Base-by-base conservation (phyloP, 2,797 vertebrate species). In the Microchirus variegatus region DNA sequence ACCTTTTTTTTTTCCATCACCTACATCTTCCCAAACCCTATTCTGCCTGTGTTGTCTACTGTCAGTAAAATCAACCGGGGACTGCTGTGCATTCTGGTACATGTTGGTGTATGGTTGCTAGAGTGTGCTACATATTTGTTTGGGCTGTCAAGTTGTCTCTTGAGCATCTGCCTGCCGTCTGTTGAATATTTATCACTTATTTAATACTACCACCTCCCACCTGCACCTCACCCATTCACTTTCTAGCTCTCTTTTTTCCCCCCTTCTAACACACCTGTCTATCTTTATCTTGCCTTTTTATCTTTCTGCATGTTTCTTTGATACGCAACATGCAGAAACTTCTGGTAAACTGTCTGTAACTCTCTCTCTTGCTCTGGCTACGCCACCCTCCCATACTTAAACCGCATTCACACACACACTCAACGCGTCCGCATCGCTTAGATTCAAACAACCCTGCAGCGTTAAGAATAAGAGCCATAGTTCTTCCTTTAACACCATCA, bases 101-200 rank as follows among this genome's bases (percentile, higher is more conserved):
- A 80, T 78, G 81, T 72, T 73, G 78, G 67, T 78, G 67, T 78
- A 63, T 38, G 72, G 73, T 71, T 84, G 82, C 81, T 72, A 35
- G 63, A 70, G 73, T 87, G 58, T 52, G 63, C 83, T 83, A 80
- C 83, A 84, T 87, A 87, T 90, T 88, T 89, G 82, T 89, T 90
- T 82, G 78, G 77, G 85, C 87, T 89, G 87, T 85, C 82, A 85
- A 81, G 84, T 87, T 87, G 84, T 87, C 88, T 87, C 85, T 52
- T 41, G 85, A 81, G 84, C 78, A 59, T 78, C 71, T 69, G 77
- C 75, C 68, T 58, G 63, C 70, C 75, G 80, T 83, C 86, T 86
- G 85, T 81, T 89, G 86, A 89, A 89, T 88, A 89, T 90, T 85
- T 89, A 89, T 89, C 82, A 83, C 71, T 87, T 87, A 78, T 67